Evolutionary conservation across 2,888 invertebrate genomes (phyloP), one percentile per base, ranked within the genome.

Genomic region (Acronicta aceris): DNA sequence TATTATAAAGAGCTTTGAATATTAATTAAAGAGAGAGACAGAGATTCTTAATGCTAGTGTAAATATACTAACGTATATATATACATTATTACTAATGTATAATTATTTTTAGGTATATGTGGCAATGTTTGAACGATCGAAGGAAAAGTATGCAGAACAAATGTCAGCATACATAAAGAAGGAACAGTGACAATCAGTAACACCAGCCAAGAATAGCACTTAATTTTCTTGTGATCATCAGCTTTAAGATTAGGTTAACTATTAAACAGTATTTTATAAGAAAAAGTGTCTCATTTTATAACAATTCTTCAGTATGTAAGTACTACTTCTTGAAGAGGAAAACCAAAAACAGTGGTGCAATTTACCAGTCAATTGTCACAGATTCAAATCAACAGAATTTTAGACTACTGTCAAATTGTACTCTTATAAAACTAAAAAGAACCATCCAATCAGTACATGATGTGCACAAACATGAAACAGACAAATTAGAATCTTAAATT

Each of bases 71-170:
- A 33, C 2, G 4, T 21, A 21, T 21, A n/a, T n/a, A n/a, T n/a
- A n/a, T n/a, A n/a, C n/a, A n/a, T n/a, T n/a, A n/a, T n/a, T n/a
- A 21, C 36, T 13, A 36, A n/a, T 38, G n/a, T 38, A 38, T n/a
- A 5, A n/a, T 38, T 57, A 41, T 33, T 96, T 95, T 17, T 88
- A 97, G 97, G 95, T 97, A 0, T 97, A 97, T 88, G 97, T 97
- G 58, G 97, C 94, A 53, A 95, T 95, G 94, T 95, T 95, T 84
- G 97, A 97, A 89, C 95, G 96, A 81, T 97, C 97, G 57, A 97
- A 97, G 87, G 97, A 97, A 85, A 97, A 97, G 82, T 97, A 97
- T 90, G 96, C 96, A 54, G 96, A 96, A 67, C 97, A 97, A 91
- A 96, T 97, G 96, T 96, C 95, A 76, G 95, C 96, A 79, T 96